These are phyloP conservation scores for Cichlasoma orientale DNA, from an alignment of 2,797 vertebrate species.

Conservation along the genomic window DNA sequence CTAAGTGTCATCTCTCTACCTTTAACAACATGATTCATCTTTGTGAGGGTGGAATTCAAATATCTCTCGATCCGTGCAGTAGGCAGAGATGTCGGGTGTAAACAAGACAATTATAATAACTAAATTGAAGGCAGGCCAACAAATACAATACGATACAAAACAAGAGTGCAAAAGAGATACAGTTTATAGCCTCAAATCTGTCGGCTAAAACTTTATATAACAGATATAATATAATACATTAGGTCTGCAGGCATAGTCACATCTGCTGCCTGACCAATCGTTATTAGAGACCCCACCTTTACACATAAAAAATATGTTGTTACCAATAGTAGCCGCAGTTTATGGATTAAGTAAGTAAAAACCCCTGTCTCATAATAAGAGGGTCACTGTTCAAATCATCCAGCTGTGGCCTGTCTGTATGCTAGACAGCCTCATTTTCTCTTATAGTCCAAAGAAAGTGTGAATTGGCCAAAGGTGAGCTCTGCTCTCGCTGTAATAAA, in stretches of 20 bases:
- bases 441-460: not conserved
- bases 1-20: slow-evolving; percentile 24
- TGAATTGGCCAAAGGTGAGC: not conserved
- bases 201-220: not conserved
- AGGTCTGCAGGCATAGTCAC: not conserved
- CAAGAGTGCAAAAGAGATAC: not conserved
- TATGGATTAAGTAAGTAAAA: not conserved
- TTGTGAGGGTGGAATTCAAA: slow-evolving; percentile 36
- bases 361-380: not conserved
- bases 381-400: not conserved
- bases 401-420: not conserved
- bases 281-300: not conserved
- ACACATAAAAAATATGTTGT: not conserved
- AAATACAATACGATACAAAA: not conserved
- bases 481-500: not conserved
- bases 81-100: slow-evolving; percentile 15
- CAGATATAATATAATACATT: not conserved
- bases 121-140: slow-evolving; percentile 3
- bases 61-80: not conserved
- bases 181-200: not conserved
- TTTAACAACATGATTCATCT: slow-evolving; percentile 32
- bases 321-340: not conserved
- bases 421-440: not conserved
- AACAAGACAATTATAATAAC: slow-evolving; percentile 11
- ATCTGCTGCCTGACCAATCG: not conserved